Base-by-base conservation (phyloP, 1,140 invertebrate genomes). In the Trigoniulus corallinus region DNA sequence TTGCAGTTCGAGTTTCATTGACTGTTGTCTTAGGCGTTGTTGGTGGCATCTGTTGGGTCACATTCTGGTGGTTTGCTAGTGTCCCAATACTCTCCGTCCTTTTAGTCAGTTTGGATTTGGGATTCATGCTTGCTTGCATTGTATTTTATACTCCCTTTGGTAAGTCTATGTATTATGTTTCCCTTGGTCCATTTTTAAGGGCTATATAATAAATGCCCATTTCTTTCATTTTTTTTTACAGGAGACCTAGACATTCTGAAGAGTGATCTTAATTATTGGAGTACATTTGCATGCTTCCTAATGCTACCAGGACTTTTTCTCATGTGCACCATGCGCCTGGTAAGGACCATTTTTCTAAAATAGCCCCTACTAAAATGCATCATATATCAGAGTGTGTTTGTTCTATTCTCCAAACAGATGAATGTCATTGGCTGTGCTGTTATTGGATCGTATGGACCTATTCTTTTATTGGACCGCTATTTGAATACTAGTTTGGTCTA, bases 401-500 rank as follows among this genome's bases (percentile, higher is more conserved):
- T 42, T 53, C 22, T 21, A 12, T n/a, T 40, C 20, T 42, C 51
- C 43, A 44, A 41, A 41, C 61, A 70, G 51, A 71, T 73, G 1
- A 79, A 78, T 59, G 75, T 81, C 37, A 53, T 81, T 10, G 72
- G 72, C 42, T 78, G 75, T 55, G 66, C 72, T 1, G 57, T 81
- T 20, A 56, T 82, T 22, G 79, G 79, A 24, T 68, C 75, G n/a
- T 82, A 77, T 59, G 64, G 73, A 10, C 58, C 74, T 13, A 63
- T 82, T 20, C 62, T 76, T 45, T 65, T 76, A 23, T 61, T 82
- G 10, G 80, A 81, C 64, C 74, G 76, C 57, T 80, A 73, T 55
- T 49, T 73, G 51, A 76, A 76, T 7, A 74, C 74, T 13, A 75
- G 73, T 63, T 61, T 84, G 39, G 79, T 77, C 58, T 84, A 79